phyloP scores from a whole-genome alignment of 2,888 invertebrate genomes.

The Gymnoscelis rufifasciata region DNA sequence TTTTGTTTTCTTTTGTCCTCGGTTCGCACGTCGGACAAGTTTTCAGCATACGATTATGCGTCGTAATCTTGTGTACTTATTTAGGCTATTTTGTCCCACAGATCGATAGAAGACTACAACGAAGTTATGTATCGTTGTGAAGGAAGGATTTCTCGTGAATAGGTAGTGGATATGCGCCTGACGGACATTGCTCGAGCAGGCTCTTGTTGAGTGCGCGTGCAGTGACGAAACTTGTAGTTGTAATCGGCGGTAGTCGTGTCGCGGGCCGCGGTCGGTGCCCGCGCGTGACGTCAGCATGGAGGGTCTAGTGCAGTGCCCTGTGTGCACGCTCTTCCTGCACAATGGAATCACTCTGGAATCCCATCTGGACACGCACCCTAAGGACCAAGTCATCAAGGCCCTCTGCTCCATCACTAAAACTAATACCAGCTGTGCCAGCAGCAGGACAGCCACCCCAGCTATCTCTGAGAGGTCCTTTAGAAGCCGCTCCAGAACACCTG shows the following conservation, averaged over 20 bases:
- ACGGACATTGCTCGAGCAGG: constrained; percentile 56
- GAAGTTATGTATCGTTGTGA: constrained; percentile 66
- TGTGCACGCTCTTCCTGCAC: constrained; percentile 89
- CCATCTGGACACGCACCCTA: constrained; percentile 91
- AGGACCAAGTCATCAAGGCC: constrained; percentile 92
- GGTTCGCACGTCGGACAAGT: constrained; percentile 62
- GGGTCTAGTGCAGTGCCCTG: constrained; percentile 84
- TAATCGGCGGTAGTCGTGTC: constrained; percentile 29
- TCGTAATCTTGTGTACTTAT: constrained; percentile 53
- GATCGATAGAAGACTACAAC: constrained; percentile 71
- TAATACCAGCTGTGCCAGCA: constrained; percentile 51
- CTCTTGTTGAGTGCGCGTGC: constrained; percentile 52
- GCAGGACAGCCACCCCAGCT: constrained; percentile 63
- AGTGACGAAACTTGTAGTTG: constrained; percentile 43
- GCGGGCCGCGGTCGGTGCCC: constrained; percentile 18
- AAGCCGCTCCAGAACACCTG: constrained; percentile 63
- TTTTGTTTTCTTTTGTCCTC: constrained; percentile 78
- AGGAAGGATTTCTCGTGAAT: constrained; percentile 58
- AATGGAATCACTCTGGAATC: constrained; percentile 89
- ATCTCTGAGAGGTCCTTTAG: constrained; percentile 65
- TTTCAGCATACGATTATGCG: constrained; percentile 52
- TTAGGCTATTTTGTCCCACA: constrained; percentile 65
- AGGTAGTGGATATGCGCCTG: constrained; percentile 69
- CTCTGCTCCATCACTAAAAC: constrained; percentile 77
- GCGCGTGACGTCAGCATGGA: constrained; percentile 56